Percentiles rank a stretch among this genome's conserved stretches.
Conservation (phyloP, 2,797 vertebrate species). For the Microctenopoma steveboyesi region DNA sequence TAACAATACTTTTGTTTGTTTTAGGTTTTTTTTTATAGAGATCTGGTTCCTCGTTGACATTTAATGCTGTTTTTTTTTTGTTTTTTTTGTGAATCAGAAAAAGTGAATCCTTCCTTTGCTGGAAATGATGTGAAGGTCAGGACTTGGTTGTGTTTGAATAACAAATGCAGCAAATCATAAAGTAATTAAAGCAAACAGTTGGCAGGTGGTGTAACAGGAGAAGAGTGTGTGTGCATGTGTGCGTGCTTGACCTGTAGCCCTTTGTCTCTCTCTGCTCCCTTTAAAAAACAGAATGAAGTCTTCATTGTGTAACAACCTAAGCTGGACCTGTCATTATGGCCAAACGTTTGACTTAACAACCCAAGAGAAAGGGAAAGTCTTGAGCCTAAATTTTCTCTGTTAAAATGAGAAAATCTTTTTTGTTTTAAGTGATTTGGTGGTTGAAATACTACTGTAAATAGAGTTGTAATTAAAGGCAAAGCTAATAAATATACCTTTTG, state of each 20-base stretch:
- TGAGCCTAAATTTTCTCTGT: slow-evolving; percentile 17
- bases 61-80: background rate
- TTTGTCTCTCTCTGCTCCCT: slow-evolving; percentile 10
- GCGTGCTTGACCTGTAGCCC: background rate
- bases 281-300: slow-evolving; percentile 19
- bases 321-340: slow-evolving; percentile 8
- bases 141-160: slow-evolving; percentile 8
- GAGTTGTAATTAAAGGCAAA: slow-evolving; percentile 75
- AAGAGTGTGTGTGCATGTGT: background rate
- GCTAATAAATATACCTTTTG: slow-evolving; percentile 70
- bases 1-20: too few species aligned
- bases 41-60: slow-evolving; percentile 1
- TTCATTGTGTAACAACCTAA: slow-evolving; percentile 2
- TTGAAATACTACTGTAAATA: slow-evolving; percentile 78
- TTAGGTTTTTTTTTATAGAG: too few species aligned
- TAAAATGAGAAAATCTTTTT: slow-evolving; percentile 25
- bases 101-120: background rate
- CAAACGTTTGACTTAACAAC: slow-evolving; percentile 24
- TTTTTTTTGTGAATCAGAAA: too few species aligned
- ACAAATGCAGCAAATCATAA: slow-evolving; percentile 3
- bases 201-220: slow-evolving; percentile 8
- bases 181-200: slow-evolving; percentile 16
- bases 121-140: background rate
- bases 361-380: background rate
- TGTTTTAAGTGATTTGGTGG: slow-evolving; percentile 41